Conservation (phyloP, 2,888 invertebrate genomes). For the Cosmia pyralina region DNA sequence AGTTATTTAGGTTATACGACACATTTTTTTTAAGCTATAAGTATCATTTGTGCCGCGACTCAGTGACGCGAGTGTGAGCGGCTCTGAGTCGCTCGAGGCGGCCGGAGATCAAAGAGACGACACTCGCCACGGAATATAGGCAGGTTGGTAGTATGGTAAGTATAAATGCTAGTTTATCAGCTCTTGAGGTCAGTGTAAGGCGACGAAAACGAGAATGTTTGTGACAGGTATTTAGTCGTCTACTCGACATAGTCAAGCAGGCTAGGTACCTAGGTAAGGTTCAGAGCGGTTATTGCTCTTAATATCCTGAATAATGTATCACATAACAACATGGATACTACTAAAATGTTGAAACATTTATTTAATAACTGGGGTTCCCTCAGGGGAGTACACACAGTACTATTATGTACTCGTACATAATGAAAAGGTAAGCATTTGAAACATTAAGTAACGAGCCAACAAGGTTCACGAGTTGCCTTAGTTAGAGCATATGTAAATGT, state of each 20-base stretch:
- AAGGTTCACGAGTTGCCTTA: conserved; percentile 2
- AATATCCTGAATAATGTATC: conserved; percentile 24
- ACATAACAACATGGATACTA: neutral
- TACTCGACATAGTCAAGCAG: neutral
- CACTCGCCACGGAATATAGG: too few relatives aligned
- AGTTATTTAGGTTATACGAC: neutral
- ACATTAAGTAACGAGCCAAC: conserved; percentile 36
- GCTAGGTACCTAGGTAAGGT: too few relatives aligned
- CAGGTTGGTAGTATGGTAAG: neutral
- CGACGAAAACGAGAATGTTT: neutral
- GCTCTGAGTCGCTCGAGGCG: conserved; percentile 12
- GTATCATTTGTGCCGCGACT: neutral
- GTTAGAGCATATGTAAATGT: conserved; percentile 2
- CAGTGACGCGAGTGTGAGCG: neutral
- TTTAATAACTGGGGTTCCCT: conserved; percentile 11
- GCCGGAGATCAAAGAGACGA: conserved; percentile 11
- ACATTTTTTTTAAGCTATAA: neutral
- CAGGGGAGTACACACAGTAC: conserved; percentile 21
- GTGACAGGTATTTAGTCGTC: neutral
- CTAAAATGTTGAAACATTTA: conserved; percentile 14
- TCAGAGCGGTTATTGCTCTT: neutral
- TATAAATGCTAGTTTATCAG: neutral
- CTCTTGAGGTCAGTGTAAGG: neutral
- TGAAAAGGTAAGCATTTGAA: conserved; percentile 34
- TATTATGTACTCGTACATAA: conserved; percentile 40